Evolutionary conservation across 2,888 invertebrate genomes (phyloP), one percentile per base, ranked within the genome.

Genomic region (Pheosia gnoma): DNA sequence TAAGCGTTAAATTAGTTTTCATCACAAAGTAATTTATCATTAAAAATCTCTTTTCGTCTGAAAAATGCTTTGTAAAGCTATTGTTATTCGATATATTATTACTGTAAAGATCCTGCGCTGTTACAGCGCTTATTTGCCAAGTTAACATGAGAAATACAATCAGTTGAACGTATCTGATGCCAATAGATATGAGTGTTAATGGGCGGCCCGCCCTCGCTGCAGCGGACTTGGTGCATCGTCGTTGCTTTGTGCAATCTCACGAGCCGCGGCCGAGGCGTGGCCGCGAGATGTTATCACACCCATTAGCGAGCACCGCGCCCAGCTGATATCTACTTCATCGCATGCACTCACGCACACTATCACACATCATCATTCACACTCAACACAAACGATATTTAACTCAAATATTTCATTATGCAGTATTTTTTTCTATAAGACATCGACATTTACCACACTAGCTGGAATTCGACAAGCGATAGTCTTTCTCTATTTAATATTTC

Each of bases 281-380:
- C 87, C 85, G 83, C 81, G 80, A 82, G 92, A 91, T 92, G 86
- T 86, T 91, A 93, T 92, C 92, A 80, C 79, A 71, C 82, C 89
- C 89, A 91, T 93, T 93, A 93, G 92, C 90, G 83, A 84, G 83
- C 83, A 82, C 88, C 87, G 86, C 89, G 88, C 89, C 88, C 89
- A 85, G 85, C 82, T 85, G 82, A 87, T 90, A 90, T 91, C 90
- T 79, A 79, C 81, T 78, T 79, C 86, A 90, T 90, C 90, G 81
- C 78, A 75, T 70, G 75, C 78, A 72, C 78, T 72, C 69, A 36
- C 52, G 41, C 56, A 56, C 71, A 71, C 74, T 67, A 78, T 78
- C 72, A 82, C 83, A 85, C 81, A 82, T 80, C 82, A 81, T 80
- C 74, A 64, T 71, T 66, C 67, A 66, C 61, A 58, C 13, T 36